Conservation (phyloP, 2,797 vertebrate genomes). For the Podargus strigoides region DNA sequence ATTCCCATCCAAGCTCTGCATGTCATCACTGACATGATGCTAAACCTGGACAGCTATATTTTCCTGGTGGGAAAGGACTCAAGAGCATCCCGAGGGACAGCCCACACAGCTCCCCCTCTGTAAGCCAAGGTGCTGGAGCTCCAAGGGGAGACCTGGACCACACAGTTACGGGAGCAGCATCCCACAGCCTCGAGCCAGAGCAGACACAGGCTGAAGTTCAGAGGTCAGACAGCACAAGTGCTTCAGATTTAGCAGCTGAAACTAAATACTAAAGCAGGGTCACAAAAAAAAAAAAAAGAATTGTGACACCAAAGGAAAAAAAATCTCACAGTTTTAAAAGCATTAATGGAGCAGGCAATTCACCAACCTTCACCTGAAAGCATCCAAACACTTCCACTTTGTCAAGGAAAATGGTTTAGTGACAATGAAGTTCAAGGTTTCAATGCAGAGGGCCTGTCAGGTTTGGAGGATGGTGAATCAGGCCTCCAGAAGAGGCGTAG, state of each 20-base stretch:
- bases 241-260: background rate
- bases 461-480: background rate
- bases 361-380: slow-evolving; percentile 40
- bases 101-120: background rate
- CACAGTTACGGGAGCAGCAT: rapidly evolving
- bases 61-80: background rate
- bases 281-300: background rate
- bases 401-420: background rate
- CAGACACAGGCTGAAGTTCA: background rate
- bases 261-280: background rate
- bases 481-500: background rate
- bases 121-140: background rate
- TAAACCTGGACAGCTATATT: background rate
- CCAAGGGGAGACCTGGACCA: background rate
- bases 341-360: slow-evolving; percentile 29
- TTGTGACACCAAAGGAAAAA: background rate
- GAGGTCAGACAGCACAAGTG: background rate
- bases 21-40: rapidly evolving
- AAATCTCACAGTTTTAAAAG: background rate
- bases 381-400: background rate
- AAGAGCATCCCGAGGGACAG: background rate
- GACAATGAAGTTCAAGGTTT: background rate
- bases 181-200: background rate
- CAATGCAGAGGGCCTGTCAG: background rate
- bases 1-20: background rate